Conservation (phyloP, 2,888 invertebrate genomes). For the Cepaea hortensis region DNA sequence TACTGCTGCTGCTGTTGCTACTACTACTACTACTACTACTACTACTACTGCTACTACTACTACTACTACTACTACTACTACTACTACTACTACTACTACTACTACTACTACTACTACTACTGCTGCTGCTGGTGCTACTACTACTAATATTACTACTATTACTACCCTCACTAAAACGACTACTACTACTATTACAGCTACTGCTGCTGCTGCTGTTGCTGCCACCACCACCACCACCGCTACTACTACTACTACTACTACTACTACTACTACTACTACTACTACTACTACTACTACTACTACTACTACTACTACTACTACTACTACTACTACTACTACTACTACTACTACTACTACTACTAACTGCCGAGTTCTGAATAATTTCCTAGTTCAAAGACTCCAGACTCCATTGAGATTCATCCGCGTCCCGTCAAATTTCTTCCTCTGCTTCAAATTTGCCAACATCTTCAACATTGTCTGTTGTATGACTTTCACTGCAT, state of each 20-base stretch:
- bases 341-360: slow-evolving; percentile 49
- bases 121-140: slow-evolving; percentile 13
- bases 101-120: slow-evolving; percentile 50
- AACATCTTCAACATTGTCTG: too few relatives aligned
- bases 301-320: slow-evolving; percentile 50
- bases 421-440: too few relatives aligned
- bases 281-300: slow-evolving; percentile 38
- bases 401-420: too few relatives aligned
- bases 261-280: background rate
- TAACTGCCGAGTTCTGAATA: background rate
- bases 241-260: slow-evolving; percentile 49
- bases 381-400: too few relatives aligned
- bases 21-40: slow-evolving; percentile 51
- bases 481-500: too few relatives aligned
- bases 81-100: slow-evolving; percentile 50
- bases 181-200: slow-evolving; percentile 40
- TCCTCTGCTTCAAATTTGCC: too few relatives aligned
- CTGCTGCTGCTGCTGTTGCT: slow-evolving; percentile 47
- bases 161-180: background rate
- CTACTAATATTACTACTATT: slow-evolving; percentile 23
- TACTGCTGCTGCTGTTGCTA: slow-evolving; percentile 47
- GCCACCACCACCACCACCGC: slow-evolving; percentile 49
- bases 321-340: slow-evolving; percentile 51
- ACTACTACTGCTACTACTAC: slow-evolving; percentile 49
- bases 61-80: slow-evolving; percentile 7